Evolutionary conservation across 2,888 invertebrate genomes (phyloP).

Genomic region (Machimus rusticus): DNA sequence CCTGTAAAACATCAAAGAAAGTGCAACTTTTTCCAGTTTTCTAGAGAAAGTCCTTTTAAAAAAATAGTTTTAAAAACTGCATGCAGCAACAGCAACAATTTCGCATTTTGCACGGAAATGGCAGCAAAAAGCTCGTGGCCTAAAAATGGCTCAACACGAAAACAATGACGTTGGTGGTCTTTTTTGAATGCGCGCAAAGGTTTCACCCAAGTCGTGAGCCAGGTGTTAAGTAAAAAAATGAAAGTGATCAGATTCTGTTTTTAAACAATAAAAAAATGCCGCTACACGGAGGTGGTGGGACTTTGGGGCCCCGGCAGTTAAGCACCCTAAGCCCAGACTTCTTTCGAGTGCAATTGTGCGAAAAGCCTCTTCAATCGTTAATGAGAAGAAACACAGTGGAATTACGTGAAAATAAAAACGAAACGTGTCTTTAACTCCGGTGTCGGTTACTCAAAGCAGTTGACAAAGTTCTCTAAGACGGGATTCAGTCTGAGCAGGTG

Average conservation of each 20-base stretch:
- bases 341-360: neutral
- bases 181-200: neutral
- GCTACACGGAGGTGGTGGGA: neutral
- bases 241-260: conserved; percentile 22
- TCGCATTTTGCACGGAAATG: neutral
- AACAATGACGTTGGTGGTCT: neutral
- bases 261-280: neutral
- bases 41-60: neutral
- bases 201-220: conserved; percentile 14
- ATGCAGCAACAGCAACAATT: neutral
- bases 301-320: neutral
- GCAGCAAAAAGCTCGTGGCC: neutral
- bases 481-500: neutral
- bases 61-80: neutral
- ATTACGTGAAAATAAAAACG: neutral
- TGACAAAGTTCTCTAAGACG: neutral
- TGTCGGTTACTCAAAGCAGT: neutral
- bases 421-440: neutral
- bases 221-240: conserved; percentile 22
- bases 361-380: neutral
- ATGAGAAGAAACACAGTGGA: neutral
- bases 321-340: neutral
- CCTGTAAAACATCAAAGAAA: neutral
- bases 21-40: neutral
- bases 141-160: neutral